Evolutionary conservation across 2,888 invertebrate species (phyloP), one percentile per base, ranked within the genome.

Genomic region (Seira sanloemensis): DNA sequence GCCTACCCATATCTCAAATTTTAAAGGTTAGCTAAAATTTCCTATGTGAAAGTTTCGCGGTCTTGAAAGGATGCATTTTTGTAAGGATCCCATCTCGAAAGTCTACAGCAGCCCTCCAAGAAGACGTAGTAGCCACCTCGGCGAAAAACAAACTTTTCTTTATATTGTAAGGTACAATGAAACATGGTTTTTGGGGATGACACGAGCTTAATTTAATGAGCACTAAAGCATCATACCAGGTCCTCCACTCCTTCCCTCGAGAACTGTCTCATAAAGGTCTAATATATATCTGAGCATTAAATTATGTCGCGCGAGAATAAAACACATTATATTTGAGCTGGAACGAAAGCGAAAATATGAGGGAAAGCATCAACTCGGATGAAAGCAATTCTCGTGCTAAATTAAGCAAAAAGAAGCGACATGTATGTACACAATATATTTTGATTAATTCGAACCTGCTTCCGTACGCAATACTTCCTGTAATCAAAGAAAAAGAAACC

Each of bases 171-270:
- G 81, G 81, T 81, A 81, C 68, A 74, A 81, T 81, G 75, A 81
- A 81, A 85, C 81, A 80, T 81, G 80, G 85, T 81, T 79, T 37
- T 81, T 81, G 81, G 71, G 77, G 85, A 85, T 74, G 85, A 85
- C 85, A 81, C 81, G 80, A 85, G 85, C 81, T 85, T 85, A 77
- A 85, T 85, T 85, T 85, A 85, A 85, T 85, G 85, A 85, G 81
- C 85, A 85, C 77, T 81, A 81, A 85, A 79, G 81, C 81, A 75
- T 69, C 69, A 76, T 76, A 75, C n/a, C n/a, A n/a, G n/a, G 75
- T 81, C 75, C 75, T 75, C 75, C 75, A 81, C 81, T 81, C 69
- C 5, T 37, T 12, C 12, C 12, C 81, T 81, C 75, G 75, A 81
- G 76, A 81, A 81, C 81, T 81, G 81, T 81, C 81, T 81, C 81